Evolutionary conservation across 2,797 vertebrate species (phyloP), one percentile per base, ranked within the genome.

Genomic region (Gymnothorax javanicus): DNA sequence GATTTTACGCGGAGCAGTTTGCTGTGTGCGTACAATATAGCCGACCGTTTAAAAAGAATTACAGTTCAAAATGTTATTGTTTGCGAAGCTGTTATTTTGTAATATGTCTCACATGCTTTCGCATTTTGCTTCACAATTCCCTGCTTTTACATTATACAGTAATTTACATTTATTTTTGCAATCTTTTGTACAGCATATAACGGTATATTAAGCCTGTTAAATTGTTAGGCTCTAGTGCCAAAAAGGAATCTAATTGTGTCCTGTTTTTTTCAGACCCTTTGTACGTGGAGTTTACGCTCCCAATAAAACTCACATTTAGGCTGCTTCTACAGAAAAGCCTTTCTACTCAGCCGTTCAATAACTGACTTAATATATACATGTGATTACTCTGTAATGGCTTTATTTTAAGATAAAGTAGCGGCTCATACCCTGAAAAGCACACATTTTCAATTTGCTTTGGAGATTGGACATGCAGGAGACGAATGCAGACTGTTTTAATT

Each of bases 401-500:
- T 79, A 79, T 79, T 79, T 79, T 79, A 79, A 79, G 6, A 79
- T 79, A 43, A 79, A 79, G 75, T 33, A 20, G 43, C 54, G 0
- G 75, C 33, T 50, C 23, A 79, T 52, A 52, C 75, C 75, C 50
- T 54, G 75, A 79, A 79, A 79, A 79, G 75, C 75, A 79, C 33
- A 79, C 75, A 20, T 79, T 79, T 79, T 79, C 75, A 79, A 79
- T 79, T 79, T 79, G 75, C 75, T 79, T 79, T 79, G 17, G 75
- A 50, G 50, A 79, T 79, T 79, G 75, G 75, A 79, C 50, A 79
- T 79, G 43, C 15, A 52, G 75, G 33, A 79, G 75, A 79, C 54
- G 17, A 79, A 79, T 79, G 75, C 33, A 50, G 71, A 33, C 75
- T 7, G 50, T 79, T 79, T 79, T 79, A 79, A 79, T 79, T 79